Base-by-base conservation (phyloP, 1,140 invertebrate species). In the Drosophila orena region DNA sequence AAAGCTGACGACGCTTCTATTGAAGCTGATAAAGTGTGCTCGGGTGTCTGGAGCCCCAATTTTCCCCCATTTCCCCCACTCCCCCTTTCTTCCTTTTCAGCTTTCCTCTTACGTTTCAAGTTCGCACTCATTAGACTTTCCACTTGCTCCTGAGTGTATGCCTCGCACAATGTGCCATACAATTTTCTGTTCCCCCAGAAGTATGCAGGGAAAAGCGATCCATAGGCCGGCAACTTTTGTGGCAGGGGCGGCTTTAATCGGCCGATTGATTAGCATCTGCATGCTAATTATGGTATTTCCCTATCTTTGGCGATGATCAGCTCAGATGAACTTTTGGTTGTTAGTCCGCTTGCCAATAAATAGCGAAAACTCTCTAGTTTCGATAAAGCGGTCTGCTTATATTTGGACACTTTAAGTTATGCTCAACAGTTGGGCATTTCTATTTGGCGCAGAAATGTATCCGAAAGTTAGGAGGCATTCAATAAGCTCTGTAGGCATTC, bases 21-120 rank as follows among this genome's bases (percentile, higher is more conserved):
- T 37, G 52, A 49, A 70, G 22, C 66, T 50, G 53, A 52, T 72
- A 24, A 73, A 61, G 70, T 61, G 65, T 46, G 30, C 55, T 52
- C 50, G 12, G 24, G 20, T 56, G 10, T 49, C 35, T 40, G 24
- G 52, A 17, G 27, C 24, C 34, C 35, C 24, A 17, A n/a, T 49
- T 30, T 34, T 44, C 40, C n/a, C 30, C 30, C 4, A 10, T 10
- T 8, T 10, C 8, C 8, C 7, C 27, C 27, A 30, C n/a, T n/a
- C n/a, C n/a, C n/a, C n/a, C 8, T 24, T 24, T 24, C 22, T 4
- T 3, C 22, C 4, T 30, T 4, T 30, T 2, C 30, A 2, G 30
- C 8, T 35, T 11, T 22, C 60, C 55, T 17, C 14, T 5, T 56
- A 7, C 27, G 30, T 65, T 65, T 65, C 58, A 65, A 61, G 61